These are phyloP conservation scores for Iphiclides podalirius DNA, from an alignment of 2,888 invertebrate species.

Conservation along the genomic window DNA sequence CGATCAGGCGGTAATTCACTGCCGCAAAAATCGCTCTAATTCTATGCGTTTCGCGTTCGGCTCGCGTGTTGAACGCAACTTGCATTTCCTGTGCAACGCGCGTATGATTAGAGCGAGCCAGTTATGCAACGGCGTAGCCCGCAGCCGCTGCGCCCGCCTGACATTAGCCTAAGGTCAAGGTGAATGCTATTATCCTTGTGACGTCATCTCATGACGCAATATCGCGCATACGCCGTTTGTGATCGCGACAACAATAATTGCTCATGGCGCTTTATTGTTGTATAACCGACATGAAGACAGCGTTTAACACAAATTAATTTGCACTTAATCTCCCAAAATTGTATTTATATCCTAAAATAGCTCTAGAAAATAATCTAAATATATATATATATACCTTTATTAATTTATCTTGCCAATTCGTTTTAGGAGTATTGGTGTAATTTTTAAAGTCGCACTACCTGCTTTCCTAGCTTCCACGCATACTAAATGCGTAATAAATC, in stretches of 20 bases:
- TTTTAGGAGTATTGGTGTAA: no score
- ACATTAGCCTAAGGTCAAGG: constrained; percentile 72
- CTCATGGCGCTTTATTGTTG: constrained; percentile 23
- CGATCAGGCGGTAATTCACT: neutral
- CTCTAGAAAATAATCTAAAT: no score
- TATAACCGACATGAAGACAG: no score
- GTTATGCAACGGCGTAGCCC: constrained; percentile 48
- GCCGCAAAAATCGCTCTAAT: neutral
- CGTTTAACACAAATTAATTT: no score
- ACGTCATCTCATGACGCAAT: constrained; percentile 44
- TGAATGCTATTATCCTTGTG: constrained; percentile 63
- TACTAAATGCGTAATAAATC: no score
- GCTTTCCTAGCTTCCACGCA: no score
- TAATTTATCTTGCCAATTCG: no score
- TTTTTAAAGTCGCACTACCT: no score
- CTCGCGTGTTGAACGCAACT: constrained; percentile 19
- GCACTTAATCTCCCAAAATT: no score
- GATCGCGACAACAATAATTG: constrained; percentile 18
- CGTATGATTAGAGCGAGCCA: constrained; percentile 31
- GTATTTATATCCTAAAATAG: no score
- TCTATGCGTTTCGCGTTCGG: constrained; percentile 5
- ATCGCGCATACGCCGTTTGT: constrained; percentile 24
- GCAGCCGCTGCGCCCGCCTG: constrained; percentile 49
- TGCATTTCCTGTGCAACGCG: constrained; percentile 33
- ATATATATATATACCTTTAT: no score